Evolutionary conservation across 2,113 vertebrate genomes (phyloP).

Genomic region (Oncorhynchus mykiss): DNA sequence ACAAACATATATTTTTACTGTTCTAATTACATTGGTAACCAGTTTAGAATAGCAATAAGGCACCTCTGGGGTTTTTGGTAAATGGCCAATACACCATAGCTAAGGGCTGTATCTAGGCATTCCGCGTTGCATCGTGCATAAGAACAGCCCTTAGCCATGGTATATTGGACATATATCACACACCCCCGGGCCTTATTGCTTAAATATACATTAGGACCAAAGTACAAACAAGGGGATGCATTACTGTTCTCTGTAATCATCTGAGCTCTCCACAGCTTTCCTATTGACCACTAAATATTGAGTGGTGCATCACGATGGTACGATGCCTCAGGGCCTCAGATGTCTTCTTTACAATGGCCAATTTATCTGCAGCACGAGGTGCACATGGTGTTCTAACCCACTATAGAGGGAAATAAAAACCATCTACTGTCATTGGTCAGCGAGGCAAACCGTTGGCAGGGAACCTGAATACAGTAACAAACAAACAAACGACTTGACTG

Average conservation of each 20-base stretch:
- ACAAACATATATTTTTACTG: too few species aligned
- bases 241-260: too few species aligned
- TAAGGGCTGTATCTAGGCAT: too few species aligned
- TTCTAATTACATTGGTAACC: too few species aligned
- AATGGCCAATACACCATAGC: too few species aligned
- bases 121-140: too few species aligned
- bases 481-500: conserved; percentile 20
- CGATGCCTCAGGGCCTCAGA: neutral
- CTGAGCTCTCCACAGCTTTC: conserved; percentile 16
- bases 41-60: too few species aligned
- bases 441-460: conserved; percentile 10
- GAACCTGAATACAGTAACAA: neutral
- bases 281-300: conserved; percentile 46
- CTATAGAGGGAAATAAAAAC: conserved; percentile 11
- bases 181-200: too few species aligned
- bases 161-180: too few species aligned
- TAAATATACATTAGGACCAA: neutral
- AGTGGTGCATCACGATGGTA: neutral
- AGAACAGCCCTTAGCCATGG: too few species aligned
- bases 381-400: neutral
- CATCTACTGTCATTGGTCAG: neutral
- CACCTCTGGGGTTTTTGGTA: too few species aligned
- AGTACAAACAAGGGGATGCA: neutral
- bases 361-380: conserved; percentile 33
- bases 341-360: conserved; percentile 41